Percentiles rank a stretch among this genome's conserved stretches.
Evolutionary conservation across 2,113 vertebrate genomes (phyloP).

Genomic region (Bubo scandiacus): DNA sequence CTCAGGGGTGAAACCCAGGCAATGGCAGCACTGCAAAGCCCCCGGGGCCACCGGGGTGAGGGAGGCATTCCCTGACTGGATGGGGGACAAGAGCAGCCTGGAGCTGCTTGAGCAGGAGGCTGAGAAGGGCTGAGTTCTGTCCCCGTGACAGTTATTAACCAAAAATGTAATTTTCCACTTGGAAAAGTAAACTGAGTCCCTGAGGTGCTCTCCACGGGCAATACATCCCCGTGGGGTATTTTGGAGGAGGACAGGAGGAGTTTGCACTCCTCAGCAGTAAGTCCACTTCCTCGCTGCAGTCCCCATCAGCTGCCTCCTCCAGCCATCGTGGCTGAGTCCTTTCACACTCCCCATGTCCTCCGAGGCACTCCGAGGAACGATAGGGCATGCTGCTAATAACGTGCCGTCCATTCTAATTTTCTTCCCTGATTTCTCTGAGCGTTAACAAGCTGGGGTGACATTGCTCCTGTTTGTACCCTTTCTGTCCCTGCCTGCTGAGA

Average conservation of each 20-base stretch:
- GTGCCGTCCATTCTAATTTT: neutral
- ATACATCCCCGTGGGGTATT: neutral
- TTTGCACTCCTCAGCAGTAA: neutral
- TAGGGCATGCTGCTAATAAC: accelerated
- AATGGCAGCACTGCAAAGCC: neutral
- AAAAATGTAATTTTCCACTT: neutral
- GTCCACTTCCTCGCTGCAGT: neutral
- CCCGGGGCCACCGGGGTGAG: accelerated
- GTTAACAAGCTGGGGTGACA: neutral
- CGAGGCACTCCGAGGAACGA: accelerated
- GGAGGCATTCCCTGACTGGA: neutral
- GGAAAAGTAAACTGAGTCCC: neutral
- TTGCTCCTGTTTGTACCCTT: neutral
- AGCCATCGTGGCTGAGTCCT: neutral
- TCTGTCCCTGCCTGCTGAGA: neutral
- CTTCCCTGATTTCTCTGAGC: neutral
- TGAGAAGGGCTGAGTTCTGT: neutral
- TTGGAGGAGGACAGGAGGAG: neutral
- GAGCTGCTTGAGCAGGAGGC: neutral
- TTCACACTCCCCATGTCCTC: neutral
- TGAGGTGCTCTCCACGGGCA: neutral
- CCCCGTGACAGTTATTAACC: neutral
- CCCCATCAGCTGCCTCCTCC: neutral
- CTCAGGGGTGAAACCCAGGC: neutral
- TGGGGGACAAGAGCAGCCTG: neutral